Evolutionary conservation across 2,113 vertebrate species (phyloP), one percentile per base, ranked within the genome.

Genomic region (Oxyruncus cristatus): DNA sequence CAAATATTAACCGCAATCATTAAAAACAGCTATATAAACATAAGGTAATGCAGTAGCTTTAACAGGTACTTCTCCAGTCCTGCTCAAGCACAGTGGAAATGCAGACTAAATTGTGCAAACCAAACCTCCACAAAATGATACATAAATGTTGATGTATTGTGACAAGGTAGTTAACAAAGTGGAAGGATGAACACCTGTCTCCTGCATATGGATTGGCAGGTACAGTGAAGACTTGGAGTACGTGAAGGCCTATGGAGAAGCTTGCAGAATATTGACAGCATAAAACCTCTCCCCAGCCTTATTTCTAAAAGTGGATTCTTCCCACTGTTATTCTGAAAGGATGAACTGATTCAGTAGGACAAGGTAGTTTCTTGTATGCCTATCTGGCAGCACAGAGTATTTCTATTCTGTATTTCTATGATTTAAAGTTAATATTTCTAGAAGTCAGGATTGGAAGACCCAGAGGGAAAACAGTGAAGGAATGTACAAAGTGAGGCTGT

Each of bases 371-470:
- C 96, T 96, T 88, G 68, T 85, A 73, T 61, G 41, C 32, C 75
- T 93, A 5, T 81, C 47, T 95, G 92, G 53, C 55, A 75, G 77
- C 95, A 90, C 59, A 62, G 76, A 50, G 30, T 86, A 93, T 97
- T 98, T 95, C 67, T 96, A 97, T 96, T 98, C 95, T 90, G 92
- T n/a, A n/a, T n/a, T n/a, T n/a, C n/a, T 62, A 68, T 97, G 93
- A 97, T 96, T 97, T 97, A 97, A 97, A 84, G 88, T 81, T 97
- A 97, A 91, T 75, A 92, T 93, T 37, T 95, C 94, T 97, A 72
- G 72, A 76, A 95, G 32, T 85, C 85, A 97, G 84, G 67, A 95
- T 87, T 91, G 56, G 86, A 95, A 97, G 84, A 67, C 37, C 96
- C 75, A 53, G 21, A 15, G 58, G 90, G 93, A 91, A 96, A 96